Evolutionary conservation across 2,888 invertebrate species (phyloP).

Genomic region (Yponomeuta cagnagella): DNA sequence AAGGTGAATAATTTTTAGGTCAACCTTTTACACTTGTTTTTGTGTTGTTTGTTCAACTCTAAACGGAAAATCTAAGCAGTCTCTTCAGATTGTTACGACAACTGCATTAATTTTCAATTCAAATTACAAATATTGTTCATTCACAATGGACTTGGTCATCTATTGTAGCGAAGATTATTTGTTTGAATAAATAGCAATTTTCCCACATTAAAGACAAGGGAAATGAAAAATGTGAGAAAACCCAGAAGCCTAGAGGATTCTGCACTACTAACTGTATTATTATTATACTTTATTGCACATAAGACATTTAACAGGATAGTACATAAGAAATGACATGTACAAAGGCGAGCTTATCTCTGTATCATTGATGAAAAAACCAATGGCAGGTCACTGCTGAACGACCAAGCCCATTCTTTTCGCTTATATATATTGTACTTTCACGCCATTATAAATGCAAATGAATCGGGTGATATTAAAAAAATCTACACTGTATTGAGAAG

Average conservation of each 20-base stretch:
- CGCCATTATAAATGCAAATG: background rate
- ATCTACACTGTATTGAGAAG: background rate
- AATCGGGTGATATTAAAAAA: background rate
- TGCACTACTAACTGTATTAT: too few relatives aligned
- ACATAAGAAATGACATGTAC: too few relatives aligned
- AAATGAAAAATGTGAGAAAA: background rate
- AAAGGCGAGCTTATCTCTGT: too few relatives aligned
- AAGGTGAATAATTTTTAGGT: background rate
- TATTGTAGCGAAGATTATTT: background rate
- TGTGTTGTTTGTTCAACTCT: background rate
- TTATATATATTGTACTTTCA: background rate
- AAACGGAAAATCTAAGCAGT: background rate
- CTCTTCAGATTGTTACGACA: background rate
- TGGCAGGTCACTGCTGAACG: background rate
- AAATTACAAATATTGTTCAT: background rate
- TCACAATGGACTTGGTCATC: background rate
- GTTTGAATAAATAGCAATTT: background rate
- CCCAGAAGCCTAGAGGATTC: background rate
- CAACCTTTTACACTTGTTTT: background rate
- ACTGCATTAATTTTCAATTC: background rate
- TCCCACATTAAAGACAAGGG: background rate
- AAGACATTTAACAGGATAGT: too few relatives aligned
- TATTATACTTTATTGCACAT: too few relatives aligned
- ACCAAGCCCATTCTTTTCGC: background rate
- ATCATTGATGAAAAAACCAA: too few relatives aligned